Percentiles rank a stretch among this genome's conserved stretches.
Conservation (phyloP, 2,113 vertebrate genomes). For the Gracilinanus agilis region DNA sequence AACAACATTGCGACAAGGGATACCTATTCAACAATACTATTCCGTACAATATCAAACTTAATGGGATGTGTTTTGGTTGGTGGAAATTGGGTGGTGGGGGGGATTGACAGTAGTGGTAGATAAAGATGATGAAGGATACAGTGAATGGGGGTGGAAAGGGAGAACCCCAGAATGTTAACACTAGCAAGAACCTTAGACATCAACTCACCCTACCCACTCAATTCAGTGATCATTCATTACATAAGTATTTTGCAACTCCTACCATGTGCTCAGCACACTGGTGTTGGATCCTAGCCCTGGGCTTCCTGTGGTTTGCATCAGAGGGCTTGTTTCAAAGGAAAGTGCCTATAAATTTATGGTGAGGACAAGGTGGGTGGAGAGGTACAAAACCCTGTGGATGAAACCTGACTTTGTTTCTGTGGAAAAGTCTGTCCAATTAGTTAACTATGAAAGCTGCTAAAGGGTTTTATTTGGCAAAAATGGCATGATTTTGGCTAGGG, state of each 20-base stretch:
- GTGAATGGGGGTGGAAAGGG: not conserved
- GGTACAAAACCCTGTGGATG: conserved; percentile 45
- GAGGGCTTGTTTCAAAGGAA: conserved; percentile 50
- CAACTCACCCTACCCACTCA: not conserved
- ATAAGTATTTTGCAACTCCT: not conserved
- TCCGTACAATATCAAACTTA: not conserved
- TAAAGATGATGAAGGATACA: not conserved
- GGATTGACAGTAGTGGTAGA: not conserved
- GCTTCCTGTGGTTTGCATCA: not conserved
- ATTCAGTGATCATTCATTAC: not conserved
- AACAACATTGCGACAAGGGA: not conserved
- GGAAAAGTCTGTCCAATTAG: conserved; percentile 5
- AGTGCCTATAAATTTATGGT: conserved; percentile 22
- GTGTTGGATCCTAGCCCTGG: not conserved
- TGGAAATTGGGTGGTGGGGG: not conserved
- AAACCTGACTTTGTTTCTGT: conserved; percentile 31
- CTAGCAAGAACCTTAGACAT: not conserved
- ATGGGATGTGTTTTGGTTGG: not conserved
- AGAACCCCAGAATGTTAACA: not conserved
- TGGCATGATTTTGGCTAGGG: not conserved
- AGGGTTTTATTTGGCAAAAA: not conserved
- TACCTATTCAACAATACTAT: not conserved
- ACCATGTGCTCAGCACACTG: not conserved
- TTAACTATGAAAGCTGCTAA: conserved; percentile 21
- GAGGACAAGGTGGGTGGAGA: conserved; percentile 4